phyloP scores from a whole-genome alignment of 1,140 invertebrate species.

The Parapsyche elsis region DNA sequence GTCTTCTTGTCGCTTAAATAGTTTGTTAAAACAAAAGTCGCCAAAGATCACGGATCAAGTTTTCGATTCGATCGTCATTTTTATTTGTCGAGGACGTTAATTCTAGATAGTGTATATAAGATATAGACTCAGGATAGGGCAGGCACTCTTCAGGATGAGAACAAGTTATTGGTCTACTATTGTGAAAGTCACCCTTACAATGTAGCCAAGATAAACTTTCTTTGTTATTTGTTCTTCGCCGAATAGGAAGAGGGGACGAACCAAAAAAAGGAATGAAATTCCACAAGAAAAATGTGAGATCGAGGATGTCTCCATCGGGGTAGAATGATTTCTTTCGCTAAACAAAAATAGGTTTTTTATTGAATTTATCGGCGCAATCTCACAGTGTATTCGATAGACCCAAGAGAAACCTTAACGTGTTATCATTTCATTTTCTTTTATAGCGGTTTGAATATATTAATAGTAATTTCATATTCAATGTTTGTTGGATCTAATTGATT shows the following conservation, averaged over 20 bases:
- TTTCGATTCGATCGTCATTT: background rate
- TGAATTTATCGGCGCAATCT: constrained; percentile 21
- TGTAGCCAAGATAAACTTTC: constrained; percentile 26
- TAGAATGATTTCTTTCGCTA: constrained; percentile 17
- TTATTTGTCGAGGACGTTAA: background rate
- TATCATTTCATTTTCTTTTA: no score
- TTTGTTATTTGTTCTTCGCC: constrained; percentile 22
- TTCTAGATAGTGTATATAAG: background rate
- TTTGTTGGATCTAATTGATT: no score
- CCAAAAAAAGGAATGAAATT: background rate
- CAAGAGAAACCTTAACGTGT: no score
- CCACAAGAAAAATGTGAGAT: background rate
- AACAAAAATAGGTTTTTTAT: constrained; percentile 16
- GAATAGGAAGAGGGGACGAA: background rate
- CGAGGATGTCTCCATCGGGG: background rate
- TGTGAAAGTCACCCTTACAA: constrained; percentile 25
- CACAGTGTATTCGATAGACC: background rate
- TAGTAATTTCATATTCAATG: no score
- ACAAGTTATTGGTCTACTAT: constrained; percentile 25
- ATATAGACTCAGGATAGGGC: background rate
- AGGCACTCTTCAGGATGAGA: background rate
- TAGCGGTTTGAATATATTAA: no score
- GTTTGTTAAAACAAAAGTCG: constrained; percentile 6
- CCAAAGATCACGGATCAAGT: background rate
- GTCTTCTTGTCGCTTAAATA: background rate